Base-by-base conservation (phyloP, 2,113 vertebrate genomes). In the Dendrocopos noguchii region DNA sequence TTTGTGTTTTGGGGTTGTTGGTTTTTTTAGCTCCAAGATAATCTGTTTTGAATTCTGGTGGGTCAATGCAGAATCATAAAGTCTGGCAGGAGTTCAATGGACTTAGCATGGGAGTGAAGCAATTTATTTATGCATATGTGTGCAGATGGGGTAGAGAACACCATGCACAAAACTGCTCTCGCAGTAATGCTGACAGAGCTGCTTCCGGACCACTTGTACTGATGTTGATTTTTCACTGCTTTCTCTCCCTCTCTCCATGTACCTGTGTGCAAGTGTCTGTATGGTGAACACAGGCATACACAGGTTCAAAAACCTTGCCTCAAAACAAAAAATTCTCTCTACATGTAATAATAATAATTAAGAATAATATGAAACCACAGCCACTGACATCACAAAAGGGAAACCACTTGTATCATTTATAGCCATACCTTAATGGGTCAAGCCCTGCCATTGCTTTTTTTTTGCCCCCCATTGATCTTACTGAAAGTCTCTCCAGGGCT, bases 141-240 rank as follows among this genome's bases (percentile, higher is more conserved):
- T 95, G 80, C 84, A 94, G 80, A 87, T 83, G 56, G 61, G 80
- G 53, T 80, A 84, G 64, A 94, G 92, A 88, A 91, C 80, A 84
- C 88, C 57, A 75, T 50, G 80, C 89, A 56, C n/a, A 7, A 91
- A 96, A 79, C 67, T 68, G 81, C 90, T 78, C 52, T 82, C 52
- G 47, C 52, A 66, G 57, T 80, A 87, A 72, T 80, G 68, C 74
- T 88, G 87, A 87, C 88, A 77, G 76, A 82, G 66, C 46, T 12
- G 2, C 84, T 95, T 87, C 57, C 46, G 80, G 66, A 39, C 66
- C 12, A 3, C 74, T 92, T 72, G 64, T 34, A 34, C 76, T 50
- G 65, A 46, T 68, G 57, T 33, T 33, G 19, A 47, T 85, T 64
- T 84, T 53, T 64, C 7, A 20, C 46, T 89, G 52, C 57, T 88